phyloP scores from a whole-genome alignment of 1,140 invertebrate species.

The Drosophila pandora region DNA sequence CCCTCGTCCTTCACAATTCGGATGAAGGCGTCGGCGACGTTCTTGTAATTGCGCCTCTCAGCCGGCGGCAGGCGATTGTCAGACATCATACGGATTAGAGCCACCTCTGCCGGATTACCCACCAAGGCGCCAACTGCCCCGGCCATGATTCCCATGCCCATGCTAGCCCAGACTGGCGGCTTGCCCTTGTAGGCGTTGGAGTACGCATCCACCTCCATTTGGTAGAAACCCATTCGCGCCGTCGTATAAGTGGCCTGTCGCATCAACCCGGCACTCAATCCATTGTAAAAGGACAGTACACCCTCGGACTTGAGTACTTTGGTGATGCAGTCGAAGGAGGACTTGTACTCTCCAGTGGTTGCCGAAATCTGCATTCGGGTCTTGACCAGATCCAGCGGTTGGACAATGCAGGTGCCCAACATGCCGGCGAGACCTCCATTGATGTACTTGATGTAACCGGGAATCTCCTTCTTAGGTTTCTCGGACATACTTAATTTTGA shows the following conservation, averaged over 20 bases:
- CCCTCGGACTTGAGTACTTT: conserved; percentile 48
- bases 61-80: conserved; percentile 89
- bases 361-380: conserved; percentile 48
- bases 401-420: conserved; percentile 46
- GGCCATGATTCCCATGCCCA: conserved; percentile 87
- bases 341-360: conserved; percentile 30
- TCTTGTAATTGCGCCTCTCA: conserved; percentile 89
- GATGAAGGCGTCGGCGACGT: conserved; percentile 89
- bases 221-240: conserved; percentile 87
- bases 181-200: background rate
- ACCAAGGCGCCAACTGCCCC: conserved; percentile 89
- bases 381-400: conserved; percentile 63
- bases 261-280: conserved; percentile 84
- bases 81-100: conserved; percentile 90
- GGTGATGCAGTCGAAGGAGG: conserved; percentile 38
- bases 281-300: conserved; percentile 44
- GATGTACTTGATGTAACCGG: conserved; percentile 53
- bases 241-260: conserved; percentile 91
- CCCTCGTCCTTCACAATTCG: conserved; percentile 90
- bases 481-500: background rate
- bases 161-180: conserved; percentile 43
- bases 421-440: conserved; percentile 59
- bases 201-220: conserved; percentile 56
- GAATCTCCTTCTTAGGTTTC: conserved; percentile 23
- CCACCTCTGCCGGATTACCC: conserved; percentile 90